A percentile compares a stretch with the other conserved stretches of the same genome.
Conservation (phyloP, 2,888 invertebrate species). For the Oasisia sp. region DNA sequence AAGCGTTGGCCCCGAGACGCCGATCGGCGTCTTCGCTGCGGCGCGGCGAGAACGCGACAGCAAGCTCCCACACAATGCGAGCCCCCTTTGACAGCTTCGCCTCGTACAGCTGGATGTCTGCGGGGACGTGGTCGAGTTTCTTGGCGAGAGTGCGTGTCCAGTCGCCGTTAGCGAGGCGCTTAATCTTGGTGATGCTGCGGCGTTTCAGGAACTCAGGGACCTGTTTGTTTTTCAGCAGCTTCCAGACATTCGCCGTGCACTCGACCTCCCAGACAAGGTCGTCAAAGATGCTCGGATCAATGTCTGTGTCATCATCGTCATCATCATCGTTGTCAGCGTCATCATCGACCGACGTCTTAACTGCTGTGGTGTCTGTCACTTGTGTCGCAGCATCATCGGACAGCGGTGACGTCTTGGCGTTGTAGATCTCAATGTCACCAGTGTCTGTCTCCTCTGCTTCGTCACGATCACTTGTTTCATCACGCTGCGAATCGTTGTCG, state of each 20-base stretch:
- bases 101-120: conserved; percentile 47
- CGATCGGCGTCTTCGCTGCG: conserved; percentile 47
- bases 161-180: conserved; percentile 53
- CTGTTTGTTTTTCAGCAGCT: conserved; percentile 47
- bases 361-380: background rate
- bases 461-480: background rate
- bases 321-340: background rate
- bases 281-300: conserved; percentile 49
- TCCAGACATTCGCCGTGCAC: conserved; percentile 55
- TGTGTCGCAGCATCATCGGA: background rate
- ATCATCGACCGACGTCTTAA: background rate
- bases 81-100: conserved; percentile 43
- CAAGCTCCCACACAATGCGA: conserved; percentile 55
- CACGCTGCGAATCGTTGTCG: background rate
- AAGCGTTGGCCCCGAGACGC: conserved; percentile 39
- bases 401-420: background rate
- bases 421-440: background rate
- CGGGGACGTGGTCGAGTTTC: conserved; percentile 45
- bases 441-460: background rate
- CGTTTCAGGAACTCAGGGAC: conserved; percentile 34
- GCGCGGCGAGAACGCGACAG: conserved; percentile 52
- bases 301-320: background rate
- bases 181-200: conserved; percentile 48
- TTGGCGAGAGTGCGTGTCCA: conserved; percentile 50
- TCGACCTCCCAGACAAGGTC: conserved; percentile 58